Percentiles rank a stretch among this genome's conserved stretches.
phyloP scores from a whole-genome alignment of 2,888 invertebrate species.

The Steinernema carpocapsae region DNA sequence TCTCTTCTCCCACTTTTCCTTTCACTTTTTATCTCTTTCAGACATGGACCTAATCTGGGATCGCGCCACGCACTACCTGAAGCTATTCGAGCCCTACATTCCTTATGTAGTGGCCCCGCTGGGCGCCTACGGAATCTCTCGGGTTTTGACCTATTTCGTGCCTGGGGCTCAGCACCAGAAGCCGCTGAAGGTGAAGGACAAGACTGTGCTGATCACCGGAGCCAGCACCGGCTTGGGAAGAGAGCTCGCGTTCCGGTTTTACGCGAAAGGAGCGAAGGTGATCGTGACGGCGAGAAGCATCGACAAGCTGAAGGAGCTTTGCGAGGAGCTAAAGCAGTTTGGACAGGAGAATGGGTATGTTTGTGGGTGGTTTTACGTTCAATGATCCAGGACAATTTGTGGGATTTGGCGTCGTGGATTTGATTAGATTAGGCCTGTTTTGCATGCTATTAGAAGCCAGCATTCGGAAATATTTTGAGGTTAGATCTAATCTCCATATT shows the following conservation, averaged over 20 bases:
- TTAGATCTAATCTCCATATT: no score
- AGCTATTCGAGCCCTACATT: slow-evolving; percentile 39
- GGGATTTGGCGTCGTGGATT: no score
- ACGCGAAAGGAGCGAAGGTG: slow-evolving; percentile 60
- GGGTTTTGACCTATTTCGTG: slow-evolving; percentile 44
- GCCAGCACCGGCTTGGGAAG: slow-evolving; percentile 61
- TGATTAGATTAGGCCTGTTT: no score
- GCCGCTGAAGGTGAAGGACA: slow-evolving; percentile 51
- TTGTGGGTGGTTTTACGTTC: neutral
- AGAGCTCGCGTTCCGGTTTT: slow-evolving; percentile 57
- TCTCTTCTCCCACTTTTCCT: neutral
- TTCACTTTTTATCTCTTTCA: neutral
- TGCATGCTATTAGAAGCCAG: no score
- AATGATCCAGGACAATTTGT: no score
- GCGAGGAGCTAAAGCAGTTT: slow-evolving; percentile 56
- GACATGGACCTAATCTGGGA: slow-evolving; percentile 29
- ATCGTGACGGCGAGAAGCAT: slow-evolving; percentile 63
- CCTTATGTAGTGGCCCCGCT: slow-evolving; percentile 46
- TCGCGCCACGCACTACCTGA: slow-evolving; percentile 19
- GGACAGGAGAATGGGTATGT: slow-evolving; percentile 43
- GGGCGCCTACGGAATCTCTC: slow-evolving; percentile 44
- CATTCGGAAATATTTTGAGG: no score
- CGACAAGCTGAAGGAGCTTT: slow-evolving; percentile 61
- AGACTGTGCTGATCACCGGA: slow-evolving; percentile 64
- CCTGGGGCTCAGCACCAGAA: slow-evolving; percentile 61